Percentiles rank a stretch among this genome's conserved stretches.
These are phyloP conservation scores for Choristoneura rosaceana DNA, from an alignment of 2,888 invertebrate species.

Conservation along the genomic window DNA sequence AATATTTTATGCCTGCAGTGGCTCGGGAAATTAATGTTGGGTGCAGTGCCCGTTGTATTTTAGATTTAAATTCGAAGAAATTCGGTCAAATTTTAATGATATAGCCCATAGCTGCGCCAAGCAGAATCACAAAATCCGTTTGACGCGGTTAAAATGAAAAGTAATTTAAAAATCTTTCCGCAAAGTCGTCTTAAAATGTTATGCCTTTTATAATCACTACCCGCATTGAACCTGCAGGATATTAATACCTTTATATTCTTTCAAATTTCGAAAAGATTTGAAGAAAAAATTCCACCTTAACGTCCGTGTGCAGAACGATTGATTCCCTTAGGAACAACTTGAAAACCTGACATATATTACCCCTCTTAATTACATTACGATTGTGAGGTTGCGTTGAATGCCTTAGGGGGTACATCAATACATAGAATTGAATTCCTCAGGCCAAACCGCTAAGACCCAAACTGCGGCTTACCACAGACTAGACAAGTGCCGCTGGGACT, in stretches of 20 bases:
- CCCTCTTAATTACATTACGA: slow-evolving; percentile 13
- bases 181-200: not conserved
- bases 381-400: slow-evolving; percentile 17
- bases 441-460: slow-evolving; percentile 58
- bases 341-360: slow-evolving; percentile 13
- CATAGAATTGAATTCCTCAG: slow-evolving; percentile 59
- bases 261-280: not conserved
- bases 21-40: slow-evolving; percentile 70
- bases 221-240: slow-evolving; percentile 17
- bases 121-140: not conserved
- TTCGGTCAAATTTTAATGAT: slow-evolving; percentile 58
- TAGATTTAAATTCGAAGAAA: slow-evolving; percentile 57
- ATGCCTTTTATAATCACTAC: slow-evolving; percentile 8
- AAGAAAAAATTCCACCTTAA: not conserved
- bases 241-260: not conserved
- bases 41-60: slow-evolving; percentile 66
- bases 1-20: slow-evolving; percentile 71
- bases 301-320: not conserved
- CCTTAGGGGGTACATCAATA: slow-evolving; percentile 28
- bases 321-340: not conserved
- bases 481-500: slow-evolving; percentile 61
- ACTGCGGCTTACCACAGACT: slow-evolving; percentile 64
- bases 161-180: slow-evolving; percentile 15
- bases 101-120: slow-evolving; percentile 44
- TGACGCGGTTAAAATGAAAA: not conserved